A percentile compares a stretch with the other conserved stretches of the same genome.
These are phyloP conservation scores for Mycalesis mineus DNA, from an alignment of 2,888 invertebrate genomes.

Conservation along the genomic window DNA sequence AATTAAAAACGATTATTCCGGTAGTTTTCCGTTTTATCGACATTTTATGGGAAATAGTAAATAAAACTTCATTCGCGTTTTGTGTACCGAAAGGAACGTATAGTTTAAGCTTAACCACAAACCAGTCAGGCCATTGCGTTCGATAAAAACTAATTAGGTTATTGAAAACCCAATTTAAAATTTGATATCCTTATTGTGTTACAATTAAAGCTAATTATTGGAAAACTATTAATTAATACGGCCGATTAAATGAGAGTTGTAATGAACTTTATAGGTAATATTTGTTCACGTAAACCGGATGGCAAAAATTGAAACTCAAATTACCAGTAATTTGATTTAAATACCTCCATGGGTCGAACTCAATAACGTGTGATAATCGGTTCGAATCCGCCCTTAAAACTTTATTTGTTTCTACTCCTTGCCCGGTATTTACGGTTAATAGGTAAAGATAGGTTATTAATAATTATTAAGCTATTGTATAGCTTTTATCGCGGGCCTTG, in stretches of 20 bases:
- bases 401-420: no score
- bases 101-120: slow-evolving; percentile 34
- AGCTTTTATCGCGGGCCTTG: no score
- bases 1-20: slow-evolving; percentile 67
- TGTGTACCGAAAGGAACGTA: slow-evolving; percentile 46
- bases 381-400: no score
- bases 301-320: not conserved
- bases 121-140: slow-evolving; percentile 21
- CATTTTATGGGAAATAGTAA: slow-evolving; percentile 63
- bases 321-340: no score
- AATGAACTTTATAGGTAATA: slow-evolving; percentile 15
- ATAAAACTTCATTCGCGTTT: slow-evolving; percentile 53
- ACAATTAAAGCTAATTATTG: slow-evolving; percentile 25
- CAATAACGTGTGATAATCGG: no score
- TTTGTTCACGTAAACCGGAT: slow-evolving; percentile 8
- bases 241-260: slow-evolving; percentile 20
- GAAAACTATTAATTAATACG: slow-evolving; percentile 25
- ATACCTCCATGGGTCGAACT: no score
- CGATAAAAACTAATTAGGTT: slow-evolving; percentile 29
- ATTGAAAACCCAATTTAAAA: slow-evolving; percentile 24
- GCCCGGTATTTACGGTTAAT: no score
- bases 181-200: slow-evolving; percentile 24
- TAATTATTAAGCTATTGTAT: no score
- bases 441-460: no score
- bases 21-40: slow-evolving; percentile 68